Base-by-base conservation (phyloP, 2,888 invertebrate species). In the Lithophane socia region DNA sequence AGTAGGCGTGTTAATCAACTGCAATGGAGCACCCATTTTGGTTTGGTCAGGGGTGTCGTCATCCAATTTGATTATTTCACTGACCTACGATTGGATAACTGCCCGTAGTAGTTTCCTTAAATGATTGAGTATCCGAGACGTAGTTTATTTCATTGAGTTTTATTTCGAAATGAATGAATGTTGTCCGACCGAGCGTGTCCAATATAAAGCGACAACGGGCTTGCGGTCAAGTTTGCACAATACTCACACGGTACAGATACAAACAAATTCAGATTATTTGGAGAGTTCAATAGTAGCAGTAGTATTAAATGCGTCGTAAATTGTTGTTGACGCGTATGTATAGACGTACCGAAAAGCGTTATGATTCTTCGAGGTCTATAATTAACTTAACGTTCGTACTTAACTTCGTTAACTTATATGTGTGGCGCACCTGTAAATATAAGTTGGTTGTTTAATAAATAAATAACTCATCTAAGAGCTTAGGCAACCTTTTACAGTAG, bases 21-120 rank as follows among this genome's bases (percentile, higher is more conserved):
- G 81, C 77, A 85, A 83, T 77, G 78, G 73, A 86, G 82, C 85
- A 83, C 84, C 87, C 82, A 79, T 79, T 85, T 80, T 63, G 54
- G 76, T 67, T 73, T 61, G 56, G 66, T 75, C 73, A 70, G 56
- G 72, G 69, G 75, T 86, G 87, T 73, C 86, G 86, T 88, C 89
- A 88, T 88, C 77, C 75, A 79, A 77, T 83, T 83, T 82, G 78
- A 77, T 80, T 73, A 87, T 86, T 86, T 84, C 77, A 78, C 80
- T 70, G 76, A 79, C 72, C 74, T 72, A 73, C 72, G 84, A 88
- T 88, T 87, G 87, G 80, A 87, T 87, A 88, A 87, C 82, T 87
- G 77, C 68, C 63, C 12, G 73, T 81, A 73, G 77, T 81, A 65
- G 75, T 75, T 81, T 87, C 74, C 80, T 81, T 69, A 79, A 85